Percentiles rank a stretch among this genome's conserved stretches.
Evolutionary conservation across 2,888 invertebrate species (phyloP).

Genomic region (Cerceris rybyensis): DNA sequence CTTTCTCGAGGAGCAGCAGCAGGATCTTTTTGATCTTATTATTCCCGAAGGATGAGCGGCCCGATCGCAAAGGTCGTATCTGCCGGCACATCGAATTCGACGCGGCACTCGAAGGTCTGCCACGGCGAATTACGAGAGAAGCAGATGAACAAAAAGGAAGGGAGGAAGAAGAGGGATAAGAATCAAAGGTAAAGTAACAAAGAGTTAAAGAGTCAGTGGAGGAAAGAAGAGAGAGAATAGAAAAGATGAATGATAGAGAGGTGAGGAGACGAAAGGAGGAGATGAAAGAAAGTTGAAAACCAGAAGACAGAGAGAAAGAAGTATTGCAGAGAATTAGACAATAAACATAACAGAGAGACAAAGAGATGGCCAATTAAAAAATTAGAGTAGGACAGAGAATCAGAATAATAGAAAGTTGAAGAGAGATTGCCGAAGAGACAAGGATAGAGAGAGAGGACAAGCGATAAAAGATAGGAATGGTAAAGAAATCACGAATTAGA

Average conservation of each 20-base stretch:
- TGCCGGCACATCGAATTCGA: slow-evolving; percentile 55
- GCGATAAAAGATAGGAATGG: too few relatives aligned
- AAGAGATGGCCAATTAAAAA: too few relatives aligned
- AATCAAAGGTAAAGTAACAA: slow-evolving; percentile 42
- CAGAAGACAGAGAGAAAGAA: too few relatives aligned
- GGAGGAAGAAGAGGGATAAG: slow-evolving; percentile 23
- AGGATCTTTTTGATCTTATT: slow-evolving; percentile 51
- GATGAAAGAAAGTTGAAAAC: too few relatives aligned
- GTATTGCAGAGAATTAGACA: too few relatives aligned
- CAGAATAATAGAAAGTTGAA: too few relatives aligned
- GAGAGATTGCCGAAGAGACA: too few relatives aligned
- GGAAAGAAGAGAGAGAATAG: slow-evolving; percentile 9
- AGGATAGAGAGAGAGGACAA: too few relatives aligned
- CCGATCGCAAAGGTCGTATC: slow-evolving; percentile 59
- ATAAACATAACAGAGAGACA: too few relatives aligned
- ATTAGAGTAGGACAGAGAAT: too few relatives aligned
- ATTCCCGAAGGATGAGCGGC: slow-evolving; percentile 39
- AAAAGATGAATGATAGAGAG: neutral
- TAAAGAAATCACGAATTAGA: too few relatives aligned
- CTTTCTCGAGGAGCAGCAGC: slow-evolving; percentile 21
- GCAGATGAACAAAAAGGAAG: slow-evolving; percentile 24
- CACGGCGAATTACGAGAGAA: slow-evolving; percentile 32
- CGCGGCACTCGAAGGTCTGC: slow-evolving; percentile 45
- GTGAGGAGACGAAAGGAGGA: neutral
- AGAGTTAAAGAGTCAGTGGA: slow-evolving; percentile 34